Base-by-base conservation (phyloP, 2,113 vertebrate genomes). In the Manacus vitellinus region DNA sequence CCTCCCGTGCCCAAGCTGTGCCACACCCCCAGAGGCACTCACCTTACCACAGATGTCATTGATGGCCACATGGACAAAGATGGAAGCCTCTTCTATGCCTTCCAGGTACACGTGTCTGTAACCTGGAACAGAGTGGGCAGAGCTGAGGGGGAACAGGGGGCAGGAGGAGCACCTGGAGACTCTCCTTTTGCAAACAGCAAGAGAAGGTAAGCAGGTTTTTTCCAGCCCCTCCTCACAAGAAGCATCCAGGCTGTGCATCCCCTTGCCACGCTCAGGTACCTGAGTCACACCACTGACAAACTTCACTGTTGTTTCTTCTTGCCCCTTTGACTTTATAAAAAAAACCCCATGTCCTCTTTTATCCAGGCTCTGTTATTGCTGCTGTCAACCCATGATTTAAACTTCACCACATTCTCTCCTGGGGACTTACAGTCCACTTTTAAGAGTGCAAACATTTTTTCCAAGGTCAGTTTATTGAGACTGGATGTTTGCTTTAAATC, bases 1-100 rank as follows among this genome's bases (percentile, higher is more conserved):
- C 25, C 41, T 56, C 2, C 37, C 6, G 6, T 3, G 23, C 5
- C 10, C 24, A 31, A 17, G 37, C 17, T 30, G 15, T 8, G 17
- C 1, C 8, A 4, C 4, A 5, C 7, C 5, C 5, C 20, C 3
- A 30, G 2, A 9, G 33, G 59, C 66, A 97, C 99, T 97, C 98
- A 99, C 99, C 99, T 99, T 99, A 99, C 99, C 99, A 65, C 98
- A 98, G 98, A 99, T 98, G 97, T 99, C 99, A 96, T 99, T 98
- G 91, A 99, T 96, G 59, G 99, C 98, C 96, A 99, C 97, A 21
- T 99, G 99, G 92, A 99, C 99, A 80, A 99, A 99, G 98, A 99
- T 98, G 87, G 99, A 99, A 8, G 99, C 99, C 85, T 99, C 99
- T 92, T 99, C 99, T 98, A 99, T 99, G 67, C 99, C 99, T 95